Conservation (phyloP, 92 coral and sea anemone genomes). For the Epizoanthus stellaris region DNA sequence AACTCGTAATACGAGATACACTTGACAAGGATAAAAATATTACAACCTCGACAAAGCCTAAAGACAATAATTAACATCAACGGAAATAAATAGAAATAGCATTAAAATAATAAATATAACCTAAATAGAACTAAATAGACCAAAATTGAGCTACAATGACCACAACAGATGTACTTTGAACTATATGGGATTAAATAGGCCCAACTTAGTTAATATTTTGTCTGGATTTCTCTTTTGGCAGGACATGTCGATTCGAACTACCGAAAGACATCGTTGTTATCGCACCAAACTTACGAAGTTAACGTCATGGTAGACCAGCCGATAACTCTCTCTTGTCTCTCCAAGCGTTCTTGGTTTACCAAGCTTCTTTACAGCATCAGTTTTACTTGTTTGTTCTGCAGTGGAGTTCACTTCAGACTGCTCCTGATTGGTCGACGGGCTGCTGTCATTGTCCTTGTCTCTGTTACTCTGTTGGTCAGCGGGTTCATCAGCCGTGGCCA, state of each 20-base stretch:
- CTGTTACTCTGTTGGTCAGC: no score
- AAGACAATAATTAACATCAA: no score
- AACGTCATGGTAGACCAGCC: constrained; percentile 79
- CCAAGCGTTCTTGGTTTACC: constrained; percentile 28
- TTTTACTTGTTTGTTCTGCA: background rate
- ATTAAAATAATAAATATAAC: no score
- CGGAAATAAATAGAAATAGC: no score
- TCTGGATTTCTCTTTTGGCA: background rate
- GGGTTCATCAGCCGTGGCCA: no score
- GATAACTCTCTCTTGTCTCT: constrained; percentile 49
- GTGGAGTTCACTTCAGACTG: background rate
- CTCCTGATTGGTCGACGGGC: background rate
- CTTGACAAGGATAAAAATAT: no score
- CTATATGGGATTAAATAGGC: no score
- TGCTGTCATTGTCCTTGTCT: no score
- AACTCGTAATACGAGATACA: no score
- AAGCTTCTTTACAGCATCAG: background rate
- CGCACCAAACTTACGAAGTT: constrained; percentile 67
- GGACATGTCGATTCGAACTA: background rate
- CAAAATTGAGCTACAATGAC: background rate
- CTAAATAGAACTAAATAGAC: background rate
- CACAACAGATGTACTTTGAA: background rate
- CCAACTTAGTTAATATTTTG: no score
- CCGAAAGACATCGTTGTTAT: background rate
- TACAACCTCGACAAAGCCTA: no score